Evolutionary conservation across 2,888 invertebrate species (phyloP).

Genomic region (Drosophila glabriapex): DNA sequence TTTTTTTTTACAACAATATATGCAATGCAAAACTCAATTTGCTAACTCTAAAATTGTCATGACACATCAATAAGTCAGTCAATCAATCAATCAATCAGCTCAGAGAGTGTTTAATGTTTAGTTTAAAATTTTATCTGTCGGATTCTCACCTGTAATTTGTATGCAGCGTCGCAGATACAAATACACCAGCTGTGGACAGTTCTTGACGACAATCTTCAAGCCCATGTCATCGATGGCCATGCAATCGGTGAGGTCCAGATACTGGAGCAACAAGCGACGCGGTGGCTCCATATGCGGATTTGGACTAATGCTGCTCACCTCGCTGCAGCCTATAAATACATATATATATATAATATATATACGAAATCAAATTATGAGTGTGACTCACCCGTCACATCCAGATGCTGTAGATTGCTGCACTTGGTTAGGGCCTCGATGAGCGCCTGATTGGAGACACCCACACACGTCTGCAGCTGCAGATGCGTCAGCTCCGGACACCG

Average conservation of each 20-base stretch:
- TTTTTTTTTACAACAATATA: too few species aligned
- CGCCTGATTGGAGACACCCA: conserved; percentile 91
- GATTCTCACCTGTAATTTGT: conserved; percentile 92
- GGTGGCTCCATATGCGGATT: conserved; percentile 89
- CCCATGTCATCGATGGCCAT: conserved; percentile 93
- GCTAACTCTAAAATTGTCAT: not conserved
- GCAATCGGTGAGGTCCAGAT: conserved; percentile 96
- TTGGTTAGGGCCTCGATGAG: conserved; percentile 92
- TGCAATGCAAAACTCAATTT: not conserved
- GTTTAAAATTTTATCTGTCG: not conserved
- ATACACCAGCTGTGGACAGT: conserved; percentile 94
- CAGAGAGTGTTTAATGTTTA: not conserved
- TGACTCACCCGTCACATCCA: conserved; percentile 92
- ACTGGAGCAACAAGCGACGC: conserved; percentile 91
- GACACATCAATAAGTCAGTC: not conserved
- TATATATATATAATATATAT: not conserved
- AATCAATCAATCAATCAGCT: not conserved
- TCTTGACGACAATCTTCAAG: conserved; percentile 92
- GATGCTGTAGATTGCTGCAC: conserved; percentile 92
- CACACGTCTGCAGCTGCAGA: conserved; percentile 91
- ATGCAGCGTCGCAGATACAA: conserved; percentile 95
- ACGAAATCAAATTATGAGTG: not conserved
- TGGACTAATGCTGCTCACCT: conserved; percentile 92
- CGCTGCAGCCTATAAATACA: conserved; percentile 88
- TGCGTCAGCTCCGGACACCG: conserved; percentile 93